Evolutionary conservation across 2,113 vertebrate genomes (phyloP).

Genomic region (Diadophis punctatus): DNA sequence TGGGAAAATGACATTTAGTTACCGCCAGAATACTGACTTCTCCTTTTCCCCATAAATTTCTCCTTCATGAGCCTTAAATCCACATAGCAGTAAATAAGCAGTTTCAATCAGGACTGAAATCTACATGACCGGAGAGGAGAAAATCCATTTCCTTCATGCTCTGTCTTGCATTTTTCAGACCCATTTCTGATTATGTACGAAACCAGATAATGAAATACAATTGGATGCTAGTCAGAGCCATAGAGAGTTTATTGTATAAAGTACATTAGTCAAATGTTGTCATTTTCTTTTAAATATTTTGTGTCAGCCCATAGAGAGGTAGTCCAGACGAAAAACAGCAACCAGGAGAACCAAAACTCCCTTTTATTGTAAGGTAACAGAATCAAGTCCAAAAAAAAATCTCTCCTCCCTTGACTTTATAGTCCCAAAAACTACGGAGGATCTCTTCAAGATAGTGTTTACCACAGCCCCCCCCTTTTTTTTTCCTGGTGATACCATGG

Average conservation of each 20-base stretch:
- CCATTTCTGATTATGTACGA: background rate
- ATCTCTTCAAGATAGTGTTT: background rate
- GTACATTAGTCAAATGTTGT: background rate
- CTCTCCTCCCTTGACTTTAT: background rate
- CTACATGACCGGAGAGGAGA: background rate
- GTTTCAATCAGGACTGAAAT: background rate
- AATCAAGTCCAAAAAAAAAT: background rate
- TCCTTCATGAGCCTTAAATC: background rate
- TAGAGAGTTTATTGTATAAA: background rate
- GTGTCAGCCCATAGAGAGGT: background rate
- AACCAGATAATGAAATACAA: background rate
- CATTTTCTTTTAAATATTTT: background rate
- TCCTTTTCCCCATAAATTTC: background rate
- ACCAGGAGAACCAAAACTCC: background rate
- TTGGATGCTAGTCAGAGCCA: background rate
- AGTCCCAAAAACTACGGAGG: background rate
- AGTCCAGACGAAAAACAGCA: background rate
- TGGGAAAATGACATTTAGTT: background rate
- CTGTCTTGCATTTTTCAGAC: background rate
- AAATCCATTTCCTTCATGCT: background rate
- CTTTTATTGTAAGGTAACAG: background rate
- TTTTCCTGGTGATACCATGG: background rate
- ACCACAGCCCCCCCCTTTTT: background rate
- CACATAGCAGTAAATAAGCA: background rate
- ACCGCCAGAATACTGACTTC: background rate